phyloP scores from a whole-genome alignment of 1,140 invertebrate genomes.

The Aricia agestis region DNA sequence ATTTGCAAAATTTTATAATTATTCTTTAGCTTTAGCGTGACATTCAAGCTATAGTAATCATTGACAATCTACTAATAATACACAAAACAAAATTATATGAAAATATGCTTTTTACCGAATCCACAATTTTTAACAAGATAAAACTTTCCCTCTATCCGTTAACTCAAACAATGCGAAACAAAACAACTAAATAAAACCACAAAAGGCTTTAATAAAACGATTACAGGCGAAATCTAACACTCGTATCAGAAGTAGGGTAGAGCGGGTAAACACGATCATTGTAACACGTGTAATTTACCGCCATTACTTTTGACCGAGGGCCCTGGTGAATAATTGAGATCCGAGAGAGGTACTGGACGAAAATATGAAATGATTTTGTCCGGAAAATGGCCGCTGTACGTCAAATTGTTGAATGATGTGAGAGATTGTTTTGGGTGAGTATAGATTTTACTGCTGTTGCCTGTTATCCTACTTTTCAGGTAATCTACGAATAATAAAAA shows the following conservation, averaged over 20 bases:
- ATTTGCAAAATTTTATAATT: no score
- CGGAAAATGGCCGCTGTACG: slow-evolving; percentile 40
- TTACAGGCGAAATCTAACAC: slow-evolving; percentile 60
- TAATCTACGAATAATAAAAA: no score
- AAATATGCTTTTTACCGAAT: no score
- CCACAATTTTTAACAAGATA: no score
- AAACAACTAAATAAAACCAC: slow-evolving; percentile 15
- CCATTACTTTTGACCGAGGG: slow-evolving; percentile 54
- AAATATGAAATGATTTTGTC: slow-evolving; percentile 68
- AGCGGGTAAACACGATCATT: slow-evolving; percentile 61
- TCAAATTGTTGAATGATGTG: slow-evolving; percentile 26
- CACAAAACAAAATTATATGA: no score
- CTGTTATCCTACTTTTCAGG: no score
- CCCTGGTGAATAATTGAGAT: slow-evolving; percentile 66
- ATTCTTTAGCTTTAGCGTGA: no score
- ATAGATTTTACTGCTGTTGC: not conserved
- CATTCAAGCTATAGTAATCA: no score
- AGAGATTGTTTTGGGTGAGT: slow-evolving; percentile 41
- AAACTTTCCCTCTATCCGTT: no score
- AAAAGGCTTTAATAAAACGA: slow-evolving; percentile 48
- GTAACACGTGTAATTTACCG: slow-evolving; percentile 67
- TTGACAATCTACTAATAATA: no score
- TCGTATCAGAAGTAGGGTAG: slow-evolving; percentile 48
- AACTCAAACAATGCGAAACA: slow-evolving; percentile 5
- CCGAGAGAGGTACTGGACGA: slow-evolving; percentile 55